Percentiles rank a stretch among this genome's conserved stretches.
These are phyloP conservation scores for Deroptyus accipitrinus DNA, from an alignment of 2,113 vertebrate genomes.

Conservation along the genomic window DNA sequence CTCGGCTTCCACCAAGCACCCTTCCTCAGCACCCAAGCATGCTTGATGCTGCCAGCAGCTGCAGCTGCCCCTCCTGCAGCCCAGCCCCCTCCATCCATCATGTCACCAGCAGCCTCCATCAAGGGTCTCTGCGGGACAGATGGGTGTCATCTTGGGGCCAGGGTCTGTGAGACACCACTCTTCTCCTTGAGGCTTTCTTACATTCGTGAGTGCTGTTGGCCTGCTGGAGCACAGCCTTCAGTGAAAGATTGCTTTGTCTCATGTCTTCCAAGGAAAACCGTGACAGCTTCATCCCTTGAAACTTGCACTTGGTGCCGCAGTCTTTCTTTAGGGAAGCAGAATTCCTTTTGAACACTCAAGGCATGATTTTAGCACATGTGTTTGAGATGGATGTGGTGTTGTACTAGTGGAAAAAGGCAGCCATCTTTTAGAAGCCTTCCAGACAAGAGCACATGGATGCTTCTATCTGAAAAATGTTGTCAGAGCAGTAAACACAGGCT, in stretches of 20 bases:
- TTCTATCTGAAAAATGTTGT: neutral
- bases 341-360: neutral
- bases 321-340: neutral
- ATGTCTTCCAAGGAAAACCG: neutral
- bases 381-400: neutral
- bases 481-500: neutral
- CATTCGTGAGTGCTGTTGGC: neutral
- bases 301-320: neutral
- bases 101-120: neutral
- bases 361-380: neutral
- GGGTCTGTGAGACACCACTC: neutral
- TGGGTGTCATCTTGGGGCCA: neutral
- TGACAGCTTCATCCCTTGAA: neutral
- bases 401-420: neutral
- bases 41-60: neutral
- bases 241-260: neutral
- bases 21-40: accelerated
- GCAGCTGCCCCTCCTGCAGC: neutral
- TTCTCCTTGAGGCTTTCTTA: neutral
- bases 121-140: neutral
- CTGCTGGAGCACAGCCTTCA: slow-evolving; percentile 2
- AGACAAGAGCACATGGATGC: neutral
- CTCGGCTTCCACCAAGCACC: accelerated
- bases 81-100: neutral
- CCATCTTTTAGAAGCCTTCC: neutral